Evolutionary conservation across 2,113 vertebrate genomes (phyloP), one percentile per base, ranked within the genome.

Genomic region (Beaufortia kweichowensis): DNA sequence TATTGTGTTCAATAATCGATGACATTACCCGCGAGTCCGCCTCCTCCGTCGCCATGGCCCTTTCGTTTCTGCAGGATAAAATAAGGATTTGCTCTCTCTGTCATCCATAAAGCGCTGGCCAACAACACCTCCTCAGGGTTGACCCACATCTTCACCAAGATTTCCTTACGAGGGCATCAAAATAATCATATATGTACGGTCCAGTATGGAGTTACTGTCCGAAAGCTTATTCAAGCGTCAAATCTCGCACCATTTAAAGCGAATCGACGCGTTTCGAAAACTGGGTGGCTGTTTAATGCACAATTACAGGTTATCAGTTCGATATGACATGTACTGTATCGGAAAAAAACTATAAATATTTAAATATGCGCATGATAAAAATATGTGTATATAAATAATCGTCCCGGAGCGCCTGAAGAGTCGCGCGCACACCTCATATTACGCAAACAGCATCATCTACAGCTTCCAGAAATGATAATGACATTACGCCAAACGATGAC

Each of bases 61-160:
- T 98, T 98, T 81, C 96, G 92, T 82, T 95, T 93, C 92, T 98
- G 96, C 59, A 98, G 93, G 85, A 98, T 94, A 92, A 98, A 98
- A 84, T 96, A 98, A 0, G 96, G 96, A 86, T 98, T 98, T 12
- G 96, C 96, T 82, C 96, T 86, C 89, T 98, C 96, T 33, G 95
- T 97, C 89, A 97, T 91, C 96, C 96, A 98, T 62, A 98, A 87
- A 7, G 96, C 96, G 81, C 95, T 94, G 17, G 96, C 96, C 92
- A 98, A 89, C 90, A 98, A 83, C 89, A 98, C 96, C 88, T 98
- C 96, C 82, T 98, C 96, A 24, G 96, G 96, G 88, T 95, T 96
- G 87, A 97, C 90, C 96, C 96, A 98, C 96, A 98, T 98, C 68
- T 11, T 82, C 76, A 24, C 31, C 24, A 64, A 19, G 19, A n/a